Conservation (phyloP, 2,888 invertebrate species). For the Chloroclystis v-ata region DNA sequence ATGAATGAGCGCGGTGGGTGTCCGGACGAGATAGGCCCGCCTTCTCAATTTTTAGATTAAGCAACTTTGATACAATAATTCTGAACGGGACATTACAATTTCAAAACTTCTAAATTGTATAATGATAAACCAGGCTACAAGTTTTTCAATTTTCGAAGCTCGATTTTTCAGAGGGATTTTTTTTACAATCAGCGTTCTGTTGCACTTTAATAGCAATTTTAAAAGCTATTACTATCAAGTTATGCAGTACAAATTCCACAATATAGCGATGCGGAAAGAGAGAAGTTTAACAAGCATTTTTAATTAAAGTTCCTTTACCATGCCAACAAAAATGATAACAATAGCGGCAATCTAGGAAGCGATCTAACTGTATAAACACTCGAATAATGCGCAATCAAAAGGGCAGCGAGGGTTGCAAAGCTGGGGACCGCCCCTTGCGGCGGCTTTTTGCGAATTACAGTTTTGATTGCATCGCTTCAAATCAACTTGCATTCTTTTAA, state of each 20-base stretch:
- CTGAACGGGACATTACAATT: conserved; percentile 46
- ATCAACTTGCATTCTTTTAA: conserved; percentile 28
- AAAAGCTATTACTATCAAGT: too few species aligned
- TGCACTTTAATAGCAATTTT: too few species aligned
- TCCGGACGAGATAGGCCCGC: conserved; percentile 50
- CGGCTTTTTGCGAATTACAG: conserved; percentile 47
- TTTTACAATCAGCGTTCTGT: too few species aligned
- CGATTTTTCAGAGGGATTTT: too few species aligned
- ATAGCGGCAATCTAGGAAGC: conserved; percentile 76
- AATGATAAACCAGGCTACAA: conserved; percentile 28
- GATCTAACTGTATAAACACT: conserved; percentile 77
- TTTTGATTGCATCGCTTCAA: conserved; percentile 61
- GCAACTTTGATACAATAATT: conserved; percentile 60
- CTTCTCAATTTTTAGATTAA: conserved; percentile 61
- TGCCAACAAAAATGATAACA: conserved; percentile 56
- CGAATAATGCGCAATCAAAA: conserved; percentile 77
- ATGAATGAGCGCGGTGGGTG: conserved; percentile 63
- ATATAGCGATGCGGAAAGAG: conserved; percentile 36
- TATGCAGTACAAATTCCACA: too few species aligned
- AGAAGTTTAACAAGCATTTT: conserved; percentile 62
- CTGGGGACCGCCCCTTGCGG: conserved; percentile 34
- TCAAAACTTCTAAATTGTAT: conserved; percentile 34
- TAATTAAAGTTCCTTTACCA: conserved; percentile 71
- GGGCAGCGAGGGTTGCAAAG: conserved; percentile 64
- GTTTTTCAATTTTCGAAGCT: conserved; percentile 27